phyloP scores from a whole-genome alignment of 2,888 invertebrate species.

The Erebia aethiops region DNA sequence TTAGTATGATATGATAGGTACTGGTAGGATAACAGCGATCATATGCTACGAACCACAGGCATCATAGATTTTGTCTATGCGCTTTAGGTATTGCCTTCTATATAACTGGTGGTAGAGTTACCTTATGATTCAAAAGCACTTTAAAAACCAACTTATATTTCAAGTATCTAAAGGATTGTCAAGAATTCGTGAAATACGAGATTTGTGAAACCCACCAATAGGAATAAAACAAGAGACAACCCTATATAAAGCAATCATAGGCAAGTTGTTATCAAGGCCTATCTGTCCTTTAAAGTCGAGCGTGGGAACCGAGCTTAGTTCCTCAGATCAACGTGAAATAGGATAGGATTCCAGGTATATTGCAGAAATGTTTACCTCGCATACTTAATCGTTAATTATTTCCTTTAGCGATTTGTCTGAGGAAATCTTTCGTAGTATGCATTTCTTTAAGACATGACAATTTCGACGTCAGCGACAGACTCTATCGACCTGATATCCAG shows the following conservation, averaged over 20 bases:
- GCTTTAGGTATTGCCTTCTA: too few relatives aligned
- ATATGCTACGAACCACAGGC: too few relatives aligned
- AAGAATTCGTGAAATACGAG: too few relatives aligned
- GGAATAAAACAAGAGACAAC: conserved; percentile 13
- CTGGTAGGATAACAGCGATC: too few relatives aligned
- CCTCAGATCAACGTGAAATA: conserved; percentile 27
- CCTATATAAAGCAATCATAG: conserved; percentile 30
- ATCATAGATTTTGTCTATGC: too few relatives aligned
- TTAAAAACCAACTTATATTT: too few relatives aligned
- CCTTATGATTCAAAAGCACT: too few relatives aligned
- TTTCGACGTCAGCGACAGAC: too few relatives aligned
- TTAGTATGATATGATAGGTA: too few relatives aligned
- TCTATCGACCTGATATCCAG: too few relatives aligned
- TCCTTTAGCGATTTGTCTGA: conserved; percentile 16
- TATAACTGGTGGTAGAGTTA: too few relatives aligned
- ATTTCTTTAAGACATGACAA: neutral
- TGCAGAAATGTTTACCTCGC: conserved; percentile 18
- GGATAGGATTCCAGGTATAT: conserved; percentile 24
- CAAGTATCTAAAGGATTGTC: too few relatives aligned
- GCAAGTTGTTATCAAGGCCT: conserved; percentile 35
- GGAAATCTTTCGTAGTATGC: conserved; percentile 13
- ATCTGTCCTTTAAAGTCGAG: conserved; percentile 27
- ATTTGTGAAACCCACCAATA: neutral
- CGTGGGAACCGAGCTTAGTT: conserved; percentile 34
- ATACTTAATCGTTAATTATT: conserved; percentile 6